A percentile compares a stretch with the other conserved stretches of the same genome.
phyloP scores from a whole-genome alignment of 1,140 invertebrate species.

The Maconellicoccus hirsutus region DNA sequence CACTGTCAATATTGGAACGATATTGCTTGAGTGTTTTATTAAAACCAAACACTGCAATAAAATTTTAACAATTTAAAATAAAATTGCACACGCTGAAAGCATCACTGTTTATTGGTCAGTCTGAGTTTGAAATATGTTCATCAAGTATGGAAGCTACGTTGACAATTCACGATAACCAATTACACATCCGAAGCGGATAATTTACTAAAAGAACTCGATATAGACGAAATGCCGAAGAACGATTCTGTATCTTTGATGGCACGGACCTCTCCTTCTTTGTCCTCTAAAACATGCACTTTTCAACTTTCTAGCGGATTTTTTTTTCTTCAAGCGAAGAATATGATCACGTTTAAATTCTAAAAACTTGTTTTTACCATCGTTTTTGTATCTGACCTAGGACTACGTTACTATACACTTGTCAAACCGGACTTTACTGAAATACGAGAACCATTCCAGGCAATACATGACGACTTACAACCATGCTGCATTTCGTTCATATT shows the following conservation, averaged over 20 bases:
- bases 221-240: slow-evolving; percentile 13
- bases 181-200: no score
- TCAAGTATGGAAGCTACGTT: no score
- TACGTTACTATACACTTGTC: slow-evolving; percentile 19
- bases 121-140: no score
- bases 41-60: no score
- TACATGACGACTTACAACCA: slow-evolving; percentile 16
- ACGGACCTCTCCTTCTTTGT: slow-evolving; percentile 14
- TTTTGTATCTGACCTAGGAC: slow-evolving; percentile 19
- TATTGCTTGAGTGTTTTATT: no score
- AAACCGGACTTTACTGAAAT: slow-evolving; percentile 22
- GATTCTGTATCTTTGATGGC: slow-evolving; percentile 17
- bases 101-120: no score
- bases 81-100: no score
- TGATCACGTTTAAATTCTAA: slow-evolving; percentile 22
- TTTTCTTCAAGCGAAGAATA: slow-evolving; percentile 12
- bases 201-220: no score
- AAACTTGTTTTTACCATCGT: slow-evolving; percentile 20
- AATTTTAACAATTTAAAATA: no score
- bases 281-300: slow-evolving; percentile 21
- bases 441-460: slow-evolving; percentile 21
- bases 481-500: slow-evolving; percentile 20
- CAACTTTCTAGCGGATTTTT: slow-evolving; percentile 21
- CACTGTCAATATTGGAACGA: no score
- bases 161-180: no score